These are phyloP conservation scores for Apoderus coryli DNA, from an alignment of 2,888 invertebrate genomes.

Conservation along the genomic window DNA sequence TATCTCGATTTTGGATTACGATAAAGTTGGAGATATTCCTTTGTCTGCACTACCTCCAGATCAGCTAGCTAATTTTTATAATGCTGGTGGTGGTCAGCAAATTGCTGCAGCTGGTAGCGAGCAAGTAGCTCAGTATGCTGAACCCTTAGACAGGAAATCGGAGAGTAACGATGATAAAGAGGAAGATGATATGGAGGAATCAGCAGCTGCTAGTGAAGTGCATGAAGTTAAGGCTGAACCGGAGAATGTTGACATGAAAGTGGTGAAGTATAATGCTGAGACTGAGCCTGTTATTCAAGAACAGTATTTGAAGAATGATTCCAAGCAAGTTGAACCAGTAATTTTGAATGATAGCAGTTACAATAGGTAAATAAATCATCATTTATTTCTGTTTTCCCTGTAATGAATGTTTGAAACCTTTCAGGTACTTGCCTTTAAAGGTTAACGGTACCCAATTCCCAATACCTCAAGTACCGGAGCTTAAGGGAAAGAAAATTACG, in stretches of 20 bases:
- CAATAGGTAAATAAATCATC: conserved; percentile 38
- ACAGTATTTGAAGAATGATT: conserved; percentile 55
- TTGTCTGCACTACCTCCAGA: conserved; percentile 72
- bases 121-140: conserved; percentile 39
- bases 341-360: conserved; percentile 60
- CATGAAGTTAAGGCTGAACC: conserved; percentile 32
- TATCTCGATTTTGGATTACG: conserved; percentile 75
- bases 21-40: conserved; percentile 75
- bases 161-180: conserved; percentile 25
- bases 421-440: conserved; percentile 60
- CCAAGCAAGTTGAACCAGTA: conserved; percentile 60
- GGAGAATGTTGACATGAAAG: conserved; percentile 66
- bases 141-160: conserved; percentile 9
- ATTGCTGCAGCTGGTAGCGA: conserved; percentile 31
- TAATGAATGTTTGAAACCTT: no score
- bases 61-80: conserved; percentile 73
- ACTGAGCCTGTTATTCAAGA: conserved; percentile 55
- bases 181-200: conserved; percentile 13
- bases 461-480: conserved; percentile 60
- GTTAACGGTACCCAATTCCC: conserved; percentile 76
- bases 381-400: background rate
- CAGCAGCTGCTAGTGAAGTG: conserved; percentile 41
- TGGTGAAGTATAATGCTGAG: conserved; percentile 66
- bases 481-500: conserved; percentile 62
- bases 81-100: conserved; percentile 41